phyloP scores from a whole-genome alignment of 2,113 vertebrate genomes.

The Lamprotornis superbus region DNA sequence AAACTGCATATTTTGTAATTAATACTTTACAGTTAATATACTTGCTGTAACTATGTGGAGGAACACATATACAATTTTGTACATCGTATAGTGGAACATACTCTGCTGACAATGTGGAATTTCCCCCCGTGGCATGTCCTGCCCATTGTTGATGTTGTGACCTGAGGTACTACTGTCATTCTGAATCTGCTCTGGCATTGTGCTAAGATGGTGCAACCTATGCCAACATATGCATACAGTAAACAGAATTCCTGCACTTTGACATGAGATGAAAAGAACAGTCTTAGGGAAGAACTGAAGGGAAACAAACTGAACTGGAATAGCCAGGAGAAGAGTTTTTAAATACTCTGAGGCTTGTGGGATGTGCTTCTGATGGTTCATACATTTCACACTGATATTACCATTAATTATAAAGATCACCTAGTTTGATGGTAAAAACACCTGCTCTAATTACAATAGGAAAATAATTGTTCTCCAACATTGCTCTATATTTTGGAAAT shows the following conservation, averaged over 20 bases:
- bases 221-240: slow-evolving; percentile 21
- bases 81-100: slow-evolving; percentile 9
- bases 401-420: not conserved
- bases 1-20: not conserved
- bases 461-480: not conserved
- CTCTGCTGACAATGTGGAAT: slow-evolving; percentile 42
- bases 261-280: not conserved
- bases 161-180: slow-evolving; percentile 55
- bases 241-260: not conserved
- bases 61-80: slow-evolving; percentile 10
- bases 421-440: not conserved
- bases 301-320: not conserved
- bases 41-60: not conserved
- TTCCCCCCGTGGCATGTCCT: slow-evolving; percentile 49
- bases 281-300: not conserved
- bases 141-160: slow-evolving; percentile 58
- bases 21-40: not conserved
- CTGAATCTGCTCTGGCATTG: slow-evolving; percentile 34
- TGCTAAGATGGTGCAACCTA: slow-evolving; percentile 1
- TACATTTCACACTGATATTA: not conserved
- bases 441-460: not conserved
- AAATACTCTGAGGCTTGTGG: not conserved
- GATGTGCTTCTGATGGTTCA: not conserved
- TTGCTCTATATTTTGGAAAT: not conserved
- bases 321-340: not conserved